phyloP scores from a whole-genome alignment of 2,888 invertebrate species.

The Trichogramma dendrolimi region DNA sequence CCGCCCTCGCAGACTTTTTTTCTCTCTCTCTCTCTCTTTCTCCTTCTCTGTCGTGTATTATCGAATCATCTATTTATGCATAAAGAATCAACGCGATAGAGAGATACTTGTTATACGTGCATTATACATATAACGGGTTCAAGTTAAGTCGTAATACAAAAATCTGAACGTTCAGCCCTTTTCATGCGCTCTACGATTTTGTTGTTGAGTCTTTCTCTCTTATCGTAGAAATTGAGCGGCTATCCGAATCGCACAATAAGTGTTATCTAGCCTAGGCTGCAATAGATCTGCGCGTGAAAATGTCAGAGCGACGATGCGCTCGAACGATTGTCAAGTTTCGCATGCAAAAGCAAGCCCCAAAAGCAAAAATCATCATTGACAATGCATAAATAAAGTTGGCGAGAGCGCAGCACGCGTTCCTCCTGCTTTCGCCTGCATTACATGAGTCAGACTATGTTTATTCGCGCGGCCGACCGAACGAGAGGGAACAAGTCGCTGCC shows the following conservation, averaged over 20 bases:
- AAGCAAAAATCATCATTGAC: slow-evolving; percentile 24
- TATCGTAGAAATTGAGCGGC: not conserved
- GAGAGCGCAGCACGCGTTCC: too few relatives aligned
- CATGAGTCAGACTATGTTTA: slow-evolving; percentile 5
- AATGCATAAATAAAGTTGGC: slow-evolving; percentile 21
- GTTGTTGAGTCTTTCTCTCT: not conserved
- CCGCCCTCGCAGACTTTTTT: not conserved
- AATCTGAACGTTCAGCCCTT: slow-evolving; percentile 37
- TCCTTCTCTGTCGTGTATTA: slow-evolving; percentile 30
- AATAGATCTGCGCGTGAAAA: too few relatives aligned
- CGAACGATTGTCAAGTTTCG: slow-evolving; percentile 2
- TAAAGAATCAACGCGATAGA: too few relatives aligned
- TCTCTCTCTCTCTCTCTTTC: slow-evolving; percentile 6
- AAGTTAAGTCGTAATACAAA: slow-evolving; percentile 45
- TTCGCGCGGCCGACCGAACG: not conserved
- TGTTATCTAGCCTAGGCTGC: too few relatives aligned
- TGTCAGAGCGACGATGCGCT: too few relatives aligned
- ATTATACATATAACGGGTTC: slow-evolving; percentile 20
- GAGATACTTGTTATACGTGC: slow-evolving; percentile 35
- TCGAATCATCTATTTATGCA: slow-evolving; percentile 38
- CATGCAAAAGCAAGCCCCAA: slow-evolving; percentile 19
- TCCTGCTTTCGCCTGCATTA: too few relatives aligned
- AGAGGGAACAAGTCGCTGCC: not conserved
- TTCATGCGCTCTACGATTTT: not conserved
- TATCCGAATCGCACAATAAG: too few relatives aligned